A percentile compares a stretch with the other conserved stretches of the same genome.
Conservation (phyloP, 2,113 vertebrate genomes). For the Percopsis transmontana region DNA sequence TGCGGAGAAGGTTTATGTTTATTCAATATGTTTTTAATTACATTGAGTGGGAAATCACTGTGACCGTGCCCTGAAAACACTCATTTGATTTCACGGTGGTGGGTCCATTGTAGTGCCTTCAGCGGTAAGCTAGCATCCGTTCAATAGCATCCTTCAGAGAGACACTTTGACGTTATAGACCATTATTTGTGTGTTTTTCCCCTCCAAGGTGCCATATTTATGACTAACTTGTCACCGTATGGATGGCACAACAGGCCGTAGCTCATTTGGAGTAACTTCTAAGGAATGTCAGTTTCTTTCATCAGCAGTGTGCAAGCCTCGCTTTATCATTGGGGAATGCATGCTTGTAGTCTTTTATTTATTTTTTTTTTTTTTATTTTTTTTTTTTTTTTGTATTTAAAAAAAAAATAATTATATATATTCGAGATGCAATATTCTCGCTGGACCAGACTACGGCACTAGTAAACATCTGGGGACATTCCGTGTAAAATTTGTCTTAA, state of each 20-base stretch:
- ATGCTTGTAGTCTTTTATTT: too few species aligned
- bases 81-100: constrained; percentile 15
- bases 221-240: background rate
- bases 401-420: too few species aligned
- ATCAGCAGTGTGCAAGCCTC: background rate
- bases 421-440: too few species aligned
- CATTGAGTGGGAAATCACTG: constrained; percentile 46
- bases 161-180: background rate
- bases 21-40: constrained; percentile 58
- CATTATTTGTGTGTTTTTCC: background rate
- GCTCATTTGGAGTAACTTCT: background rate
- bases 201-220: background rate
- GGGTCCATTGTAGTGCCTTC: constrained; percentile 9
- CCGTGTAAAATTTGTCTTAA: too few species aligned
- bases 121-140: constrained; percentile 7
- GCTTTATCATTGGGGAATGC: background rate
- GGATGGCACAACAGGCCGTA: background rate
- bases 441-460: too few species aligned
- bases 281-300: background rate
- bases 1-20: constrained; percentile 34
- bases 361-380: too few species aligned
- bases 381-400: too few species aligned
- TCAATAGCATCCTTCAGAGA: background rate
- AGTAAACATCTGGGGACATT: too few species aligned
- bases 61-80: constrained; percentile 21